Evolutionary conservation across 2,113 vertebrate species (phyloP).

Genomic region (Ornithorhynchus anatinus): DNA sequence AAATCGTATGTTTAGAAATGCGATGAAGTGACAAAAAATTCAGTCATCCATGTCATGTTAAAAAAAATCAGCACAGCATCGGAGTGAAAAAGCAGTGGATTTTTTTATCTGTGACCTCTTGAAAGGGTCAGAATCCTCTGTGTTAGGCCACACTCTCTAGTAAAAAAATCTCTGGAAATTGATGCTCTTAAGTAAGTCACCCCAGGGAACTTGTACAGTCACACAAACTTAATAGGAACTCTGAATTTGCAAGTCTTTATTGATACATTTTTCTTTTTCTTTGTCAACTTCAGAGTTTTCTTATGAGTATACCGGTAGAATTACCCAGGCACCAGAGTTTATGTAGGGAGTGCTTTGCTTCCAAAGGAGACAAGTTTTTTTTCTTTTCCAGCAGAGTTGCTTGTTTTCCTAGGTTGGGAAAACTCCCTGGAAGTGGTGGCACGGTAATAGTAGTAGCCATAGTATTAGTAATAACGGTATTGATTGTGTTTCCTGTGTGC

Average conservation of each 20-base stretch:
- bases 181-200: slow-evolving; percentile 41
- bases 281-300: slow-evolving; percentile 38
- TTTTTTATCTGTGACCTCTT: background rate
- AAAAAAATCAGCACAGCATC: slow-evolving; percentile 7
- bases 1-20: slow-evolving; percentile 53
- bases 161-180: slow-evolving; percentile 47
- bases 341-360: slow-evolving; percentile 24
- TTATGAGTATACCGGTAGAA: slow-evolving; percentile 6
- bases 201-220: background rate
- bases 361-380: slow-evolving; percentile 28
- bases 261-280: background rate
- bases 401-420: slow-evolving; percentile 3
- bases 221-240: slow-evolving; percentile 16
- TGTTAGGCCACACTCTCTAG: slow-evolving; percentile 4
- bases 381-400: background rate
- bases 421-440: slow-evolving; percentile 22
- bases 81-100: slow-evolving; percentile 5
- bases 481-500: no score
- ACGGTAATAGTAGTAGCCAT: no score
- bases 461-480: no score
- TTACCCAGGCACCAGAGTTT: background rate
- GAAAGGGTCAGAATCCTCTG: slow-evolving; percentile 23
- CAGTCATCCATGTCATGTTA: background rate
- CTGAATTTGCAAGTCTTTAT: slow-evolving; percentile 9
- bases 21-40: slow-evolving; percentile 49